phyloP scores from a whole-genome alignment of 2,113 vertebrate species.

The Lophius piscatorius region DNA sequence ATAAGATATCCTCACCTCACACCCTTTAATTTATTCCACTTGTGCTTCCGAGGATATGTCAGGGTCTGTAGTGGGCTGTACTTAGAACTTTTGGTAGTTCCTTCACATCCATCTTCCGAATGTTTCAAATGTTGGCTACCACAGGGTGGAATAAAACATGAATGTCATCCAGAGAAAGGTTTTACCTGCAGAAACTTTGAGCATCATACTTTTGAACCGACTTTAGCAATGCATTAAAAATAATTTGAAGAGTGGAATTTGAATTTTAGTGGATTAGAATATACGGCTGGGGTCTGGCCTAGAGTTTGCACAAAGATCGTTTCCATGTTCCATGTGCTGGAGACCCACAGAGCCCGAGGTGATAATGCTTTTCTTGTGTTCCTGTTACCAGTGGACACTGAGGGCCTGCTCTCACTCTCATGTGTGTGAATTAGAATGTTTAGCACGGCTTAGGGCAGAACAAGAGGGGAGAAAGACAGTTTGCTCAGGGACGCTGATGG shows the following conservation, averaged over 20 bases:
- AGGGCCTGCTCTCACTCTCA: slow-evolving; percentile 42
- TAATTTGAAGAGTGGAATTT: slow-evolving; percentile 56
- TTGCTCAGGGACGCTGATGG: slow-evolving; percentile 29
- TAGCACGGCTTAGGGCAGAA: slow-evolving; percentile 44
- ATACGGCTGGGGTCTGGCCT: slow-evolving; percentile 14
- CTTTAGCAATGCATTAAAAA: slow-evolving; percentile 53
- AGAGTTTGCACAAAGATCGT: slow-evolving; percentile 40
- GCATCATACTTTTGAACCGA: slow-evolving; percentile 20
- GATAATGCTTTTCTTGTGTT: slow-evolving; percentile 78
- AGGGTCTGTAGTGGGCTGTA: slow-evolving; percentile 22
- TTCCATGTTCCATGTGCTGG: slow-evolving; percentile 26
- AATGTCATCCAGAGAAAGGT: slow-evolving; percentile 43
- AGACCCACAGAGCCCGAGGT: slow-evolving; percentile 38
- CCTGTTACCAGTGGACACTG: slow-evolving; percentile 60
- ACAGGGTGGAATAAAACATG: slow-evolving; percentile 60
- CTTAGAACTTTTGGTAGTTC: slow-evolving; percentile 29
- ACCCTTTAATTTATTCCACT: slow-evolving; percentile 37
- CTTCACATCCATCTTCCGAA: slow-evolving; percentile 49
- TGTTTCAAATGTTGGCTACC: slow-evolving; percentile 55
- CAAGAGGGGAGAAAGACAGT: slow-evolving; percentile 1
- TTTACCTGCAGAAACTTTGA: slow-evolving; percentile 31
- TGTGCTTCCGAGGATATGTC: slow-evolving; percentile 38
- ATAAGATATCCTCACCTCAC: slow-evolving; percentile 38
- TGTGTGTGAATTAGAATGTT: slow-evolving; percentile 65
- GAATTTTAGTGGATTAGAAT: slow-evolving; percentile 55